Evolutionary conservation across 1,140 invertebrate genomes (phyloP), one percentile per base, ranked within the genome.

Genomic region (Zaprionus taronus): DNA sequence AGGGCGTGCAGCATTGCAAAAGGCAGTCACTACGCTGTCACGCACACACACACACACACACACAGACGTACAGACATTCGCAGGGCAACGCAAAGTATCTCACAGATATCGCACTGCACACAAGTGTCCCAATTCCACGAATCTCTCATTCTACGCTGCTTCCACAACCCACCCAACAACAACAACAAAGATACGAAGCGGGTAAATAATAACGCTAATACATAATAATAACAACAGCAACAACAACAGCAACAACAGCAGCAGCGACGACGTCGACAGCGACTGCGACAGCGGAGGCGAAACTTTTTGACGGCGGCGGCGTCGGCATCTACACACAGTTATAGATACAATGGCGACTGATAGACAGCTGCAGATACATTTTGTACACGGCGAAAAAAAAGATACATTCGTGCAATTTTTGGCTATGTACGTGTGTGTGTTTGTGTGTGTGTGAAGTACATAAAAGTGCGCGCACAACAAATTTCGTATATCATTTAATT

Each of bases 51-150:
- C 51, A 15, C 44, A 28, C 58, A 51, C 38, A 63, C 24, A 14
- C 51, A 73, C 31, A 72, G 4, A 41, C 1, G 1, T 15, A n/a
- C 38, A 41, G n/a, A n/a, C 38, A 41, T 4, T 31, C 38, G 17
- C 49, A 73, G 38, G 5, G 38, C 2, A 31, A 20, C 64, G 56
- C 17, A 72, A 73, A 69, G 70, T 71, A 81, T 69, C 65, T 72
- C 20, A 41, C 69, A 73, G 62, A 74, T 68, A 70, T 0, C 67
- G 79, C 71, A 82, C 82, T 92, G 91, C 91, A 92, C 91, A 92
- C 91, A 92, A 92, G 91, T 92, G 91, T 92, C 91, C 91, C 91
- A 92, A 63, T 92, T 92, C 86, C 91, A 80, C 76, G 81, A 92
- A 80, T 92, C 91, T 78, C 61, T 72, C 91, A 89, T 92, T 92